These are phyloP conservation scores for Labrus mixtus DNA, from an alignment of 2,113 vertebrate genomes.

Conservation along the genomic window DNA sequence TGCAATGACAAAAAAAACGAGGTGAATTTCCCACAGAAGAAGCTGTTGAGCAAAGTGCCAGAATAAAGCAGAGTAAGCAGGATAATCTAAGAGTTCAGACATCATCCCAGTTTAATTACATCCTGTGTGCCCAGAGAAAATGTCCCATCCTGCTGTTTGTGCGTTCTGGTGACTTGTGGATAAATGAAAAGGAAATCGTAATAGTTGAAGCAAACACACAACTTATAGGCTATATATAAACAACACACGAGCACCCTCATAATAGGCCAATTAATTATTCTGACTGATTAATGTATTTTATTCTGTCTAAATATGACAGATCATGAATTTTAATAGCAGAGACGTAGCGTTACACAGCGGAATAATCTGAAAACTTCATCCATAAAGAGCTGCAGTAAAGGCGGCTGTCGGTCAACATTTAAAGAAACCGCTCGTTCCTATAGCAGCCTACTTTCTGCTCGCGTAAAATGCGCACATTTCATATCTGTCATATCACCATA, in stretches of 20 bases:
- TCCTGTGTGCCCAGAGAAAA: constrained; percentile 53
- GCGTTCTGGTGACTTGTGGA: constrained; percentile 26
- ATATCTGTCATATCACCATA: neutral
- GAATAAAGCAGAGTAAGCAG: constrained; percentile 55
- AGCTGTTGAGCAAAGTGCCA: constrained; percentile 16
- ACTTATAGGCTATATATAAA: neutral
- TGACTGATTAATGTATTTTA: neutral
- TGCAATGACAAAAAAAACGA: constrained; percentile 17
- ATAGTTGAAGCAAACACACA: constrained; percentile 2
- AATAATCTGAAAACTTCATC: constrained; percentile 63
- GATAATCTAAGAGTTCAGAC: constrained; percentile 60
- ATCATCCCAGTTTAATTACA: constrained; percentile 56
- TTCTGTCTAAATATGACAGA: constrained; percentile 9
- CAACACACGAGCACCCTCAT: neutral
- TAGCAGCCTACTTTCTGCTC: neutral
- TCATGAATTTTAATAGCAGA: constrained; percentile 10
- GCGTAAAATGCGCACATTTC: neutral
- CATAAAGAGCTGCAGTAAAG: constrained; percentile 37
- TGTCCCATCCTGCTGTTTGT: constrained; percentile 27
- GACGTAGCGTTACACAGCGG: constrained; percentile 26
- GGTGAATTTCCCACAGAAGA: constrained; percentile 42
- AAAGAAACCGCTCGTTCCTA: neutral
- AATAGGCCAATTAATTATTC: constrained; percentile 18
- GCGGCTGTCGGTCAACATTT: neutral
- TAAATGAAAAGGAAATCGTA: constrained; percentile 45